These are phyloP conservation scores for Typhlichthys eigenmanni DNA, from an alignment of 2,797 vertebrate genomes.

Conservation along the genomic window DNA sequence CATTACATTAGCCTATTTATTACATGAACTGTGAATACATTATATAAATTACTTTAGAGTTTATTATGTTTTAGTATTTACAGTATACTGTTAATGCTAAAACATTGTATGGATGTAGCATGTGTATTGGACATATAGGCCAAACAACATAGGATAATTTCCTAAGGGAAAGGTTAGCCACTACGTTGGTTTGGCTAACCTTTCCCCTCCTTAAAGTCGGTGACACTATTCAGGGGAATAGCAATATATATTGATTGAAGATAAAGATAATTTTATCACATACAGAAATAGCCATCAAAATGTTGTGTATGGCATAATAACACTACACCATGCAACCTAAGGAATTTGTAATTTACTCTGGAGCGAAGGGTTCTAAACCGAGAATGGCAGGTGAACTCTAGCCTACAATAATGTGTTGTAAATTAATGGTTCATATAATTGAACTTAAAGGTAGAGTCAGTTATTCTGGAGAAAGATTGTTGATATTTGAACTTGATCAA, in stretches of 20 bases:
- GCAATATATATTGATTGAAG: slow-evolving; percentile 15
- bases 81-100: neutral
- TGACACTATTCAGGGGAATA: slow-evolving; percentile 35
- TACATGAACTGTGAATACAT: too few relatives aligned
- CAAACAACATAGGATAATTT: too few relatives aligned
- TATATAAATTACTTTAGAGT: too few relatives aligned
- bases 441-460: neutral
- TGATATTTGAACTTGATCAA: too few relatives aligned
- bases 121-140: neutral
- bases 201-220: slow-evolving; percentile 39
- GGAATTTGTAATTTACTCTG: neutral
- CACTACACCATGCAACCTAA: slow-evolving; percentile 4
- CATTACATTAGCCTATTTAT: too few relatives aligned
- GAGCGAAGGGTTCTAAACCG: neutral
- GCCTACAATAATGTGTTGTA: too few relatives aligned
- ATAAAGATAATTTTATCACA: slow-evolving; percentile 63
- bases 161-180: neutral
- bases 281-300: slow-evolving; percentile 25
- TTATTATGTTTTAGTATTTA: too few relatives aligned
- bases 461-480: too few relatives aligned
- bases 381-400: too few relatives aligned
- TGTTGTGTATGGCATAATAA: slow-evolving; percentile 37
- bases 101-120: neutral
- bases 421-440: too few relatives aligned
- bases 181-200: slow-evolving; percentile 25